Evolutionary conservation across 1,140 invertebrate species (phyloP).

Genomic region (Drosophila equinoxialis): DNA sequence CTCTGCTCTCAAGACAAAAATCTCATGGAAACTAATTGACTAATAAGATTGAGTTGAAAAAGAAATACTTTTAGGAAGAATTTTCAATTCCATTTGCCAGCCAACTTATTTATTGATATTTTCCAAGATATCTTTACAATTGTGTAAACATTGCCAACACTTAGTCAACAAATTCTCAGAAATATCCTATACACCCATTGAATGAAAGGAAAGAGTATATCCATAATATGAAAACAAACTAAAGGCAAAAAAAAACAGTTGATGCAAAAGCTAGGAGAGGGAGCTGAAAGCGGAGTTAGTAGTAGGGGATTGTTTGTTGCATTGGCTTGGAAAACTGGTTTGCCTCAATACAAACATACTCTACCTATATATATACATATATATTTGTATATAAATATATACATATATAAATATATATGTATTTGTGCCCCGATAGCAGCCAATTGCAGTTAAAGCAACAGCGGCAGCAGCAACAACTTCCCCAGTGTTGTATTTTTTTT

Average conservation of each 20-base stretch:
- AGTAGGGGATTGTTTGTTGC: conserved; percentile 31
- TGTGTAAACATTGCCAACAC: no score
- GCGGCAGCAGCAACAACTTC: conserved; percentile 41
- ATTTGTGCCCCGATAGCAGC: conserved; percentile 9
- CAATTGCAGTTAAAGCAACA: conserved; percentile 33
- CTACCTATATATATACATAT: not conserved
- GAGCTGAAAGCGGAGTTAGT: conserved; percentile 19
- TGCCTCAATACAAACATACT: conserved; percentile 5
- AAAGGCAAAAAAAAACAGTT: conserved; percentile 5
- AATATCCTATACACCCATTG: not conserved
- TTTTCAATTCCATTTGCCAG: no score
- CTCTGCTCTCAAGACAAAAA: no score
- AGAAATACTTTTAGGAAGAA: no score
- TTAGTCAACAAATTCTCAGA: no score
- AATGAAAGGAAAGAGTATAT: not conserved
- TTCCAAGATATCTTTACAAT: no score
- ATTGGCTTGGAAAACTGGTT: conserved; percentile 19
- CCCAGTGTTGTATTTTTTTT: conserved; percentile 43
- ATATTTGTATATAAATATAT: not conserved
- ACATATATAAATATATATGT: not conserved
- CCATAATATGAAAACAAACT: conserved; percentile 8
- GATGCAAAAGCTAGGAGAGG: not conserved
- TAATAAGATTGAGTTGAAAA: not conserved
- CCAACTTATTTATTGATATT: no score
- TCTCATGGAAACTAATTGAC: not conserved